Evolutionary conservation across 2,797 vertebrate genomes (phyloP).

Genomic region (Chiroxiphia lanceolata): DNA sequence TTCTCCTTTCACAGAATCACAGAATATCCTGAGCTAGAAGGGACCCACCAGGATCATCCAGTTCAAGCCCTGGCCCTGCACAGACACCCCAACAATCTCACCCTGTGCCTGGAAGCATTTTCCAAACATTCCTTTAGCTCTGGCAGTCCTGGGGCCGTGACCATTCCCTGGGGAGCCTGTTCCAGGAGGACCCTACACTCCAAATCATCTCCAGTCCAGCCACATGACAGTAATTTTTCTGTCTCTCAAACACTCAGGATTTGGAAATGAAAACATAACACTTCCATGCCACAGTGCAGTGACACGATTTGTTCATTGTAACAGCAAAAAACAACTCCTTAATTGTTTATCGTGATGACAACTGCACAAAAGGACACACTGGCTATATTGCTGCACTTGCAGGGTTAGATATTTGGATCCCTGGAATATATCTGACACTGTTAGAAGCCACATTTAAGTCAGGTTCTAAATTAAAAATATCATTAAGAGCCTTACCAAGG

Average conservation of each 20-base stretch:
- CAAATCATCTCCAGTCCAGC: background rate
- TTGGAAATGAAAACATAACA: slow-evolving; percentile 2
- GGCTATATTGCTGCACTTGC: background rate
- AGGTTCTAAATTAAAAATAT: background rate
- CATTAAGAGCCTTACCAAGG: background rate
- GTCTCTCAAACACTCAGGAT: background rate
- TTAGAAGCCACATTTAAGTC: background rate
- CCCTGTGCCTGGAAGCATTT: too few relatives aligned
- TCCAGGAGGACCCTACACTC: background rate
- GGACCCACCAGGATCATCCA: too few relatives aligned
- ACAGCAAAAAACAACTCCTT: background rate
- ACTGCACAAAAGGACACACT: background rate
- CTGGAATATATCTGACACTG: background rate
- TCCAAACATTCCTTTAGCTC: background rate
- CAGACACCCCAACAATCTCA: too few relatives aligned
- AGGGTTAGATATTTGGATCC: background rate
- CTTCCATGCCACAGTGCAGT: background rate
- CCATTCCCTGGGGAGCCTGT: background rate
- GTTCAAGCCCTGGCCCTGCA: too few relatives aligned
- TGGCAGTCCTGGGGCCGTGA: background rate
- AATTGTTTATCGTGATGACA: background rate
- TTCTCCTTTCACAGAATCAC: too few relatives aligned
- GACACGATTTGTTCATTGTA: background rate
- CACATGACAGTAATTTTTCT: too few relatives aligned
- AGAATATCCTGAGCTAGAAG: too few relatives aligned